A percentile compares a stretch with the other conserved stretches of the same genome.
phyloP scores from a whole-genome alignment of 2,888 invertebrate species.

The Lochmaea crataegi region DNA sequence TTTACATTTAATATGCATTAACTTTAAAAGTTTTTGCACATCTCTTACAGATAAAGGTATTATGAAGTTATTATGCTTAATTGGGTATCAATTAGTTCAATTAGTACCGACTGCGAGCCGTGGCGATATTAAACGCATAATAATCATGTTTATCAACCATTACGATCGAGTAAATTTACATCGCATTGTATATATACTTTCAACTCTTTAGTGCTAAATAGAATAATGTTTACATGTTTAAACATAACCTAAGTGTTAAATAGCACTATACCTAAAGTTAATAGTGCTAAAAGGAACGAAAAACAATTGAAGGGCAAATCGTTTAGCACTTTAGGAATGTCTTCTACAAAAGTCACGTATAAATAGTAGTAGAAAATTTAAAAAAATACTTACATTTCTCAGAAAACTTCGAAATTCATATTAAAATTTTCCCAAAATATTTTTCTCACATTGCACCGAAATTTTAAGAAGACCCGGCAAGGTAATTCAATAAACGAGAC shows the following conservation, averaged over 20 bases:
- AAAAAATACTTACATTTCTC: conserved; percentile 55
- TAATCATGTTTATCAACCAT: conserved; percentile 43
- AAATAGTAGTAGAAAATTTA: conserved; percentile 31
- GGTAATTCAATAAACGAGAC: conserved; percentile 50
- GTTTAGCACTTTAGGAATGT: conserved; percentile 55
- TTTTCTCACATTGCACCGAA: conserved; percentile 45
- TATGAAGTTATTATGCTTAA: conserved; percentile 40
- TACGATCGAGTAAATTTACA: conserved; percentile 40
- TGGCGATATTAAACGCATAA: conserved; percentile 35
- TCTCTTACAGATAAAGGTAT: conserved; percentile 19
- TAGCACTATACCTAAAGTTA: conserved; percentile 26
- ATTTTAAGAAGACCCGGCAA: conserved; percentile 53
- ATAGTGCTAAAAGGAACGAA: conserved; percentile 49
- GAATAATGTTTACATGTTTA: conserved; percentile 37
- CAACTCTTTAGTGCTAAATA: conserved; percentile 40
- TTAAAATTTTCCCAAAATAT: conserved; percentile 40
- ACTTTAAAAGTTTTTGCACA: conserved; percentile 21
- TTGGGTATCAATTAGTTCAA: conserved; percentile 36
- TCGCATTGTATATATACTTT: conserved; percentile 36
- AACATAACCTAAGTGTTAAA: conserved; percentile 45
- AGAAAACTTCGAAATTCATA: conserved; percentile 54
- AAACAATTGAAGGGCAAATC: conserved; percentile 58
- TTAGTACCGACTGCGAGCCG: conserved; percentile 37
- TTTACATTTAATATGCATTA: conserved; percentile 22
- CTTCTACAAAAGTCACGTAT: conserved; percentile 13